Conservation (phyloP, 2,113 vertebrate genomes). For the Buteo buteo region DNA sequence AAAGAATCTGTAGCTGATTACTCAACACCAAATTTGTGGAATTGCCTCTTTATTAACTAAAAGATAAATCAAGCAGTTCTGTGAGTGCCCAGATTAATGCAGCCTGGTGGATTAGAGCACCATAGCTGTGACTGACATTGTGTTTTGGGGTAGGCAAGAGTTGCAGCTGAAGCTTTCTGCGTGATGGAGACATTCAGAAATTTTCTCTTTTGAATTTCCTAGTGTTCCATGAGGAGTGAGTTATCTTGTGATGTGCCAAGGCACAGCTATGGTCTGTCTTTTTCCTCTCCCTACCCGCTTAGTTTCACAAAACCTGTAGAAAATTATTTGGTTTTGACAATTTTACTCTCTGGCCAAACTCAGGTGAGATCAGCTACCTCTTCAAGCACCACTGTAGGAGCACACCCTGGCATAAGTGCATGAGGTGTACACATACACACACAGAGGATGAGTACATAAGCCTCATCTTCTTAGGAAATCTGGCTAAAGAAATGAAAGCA, state of each 20-base stretch:
- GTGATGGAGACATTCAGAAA: not conserved
- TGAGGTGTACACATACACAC: too few relatives aligned
- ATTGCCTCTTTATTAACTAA: not conserved
- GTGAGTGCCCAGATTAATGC: not conserved
- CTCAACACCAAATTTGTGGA: not conserved
- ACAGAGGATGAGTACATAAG: not conserved
- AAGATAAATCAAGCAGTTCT: not conserved
- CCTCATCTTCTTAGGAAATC: not conserved
- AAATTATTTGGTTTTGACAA: not conserved
- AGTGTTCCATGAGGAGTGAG: not conserved
- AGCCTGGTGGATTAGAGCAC: not conserved
- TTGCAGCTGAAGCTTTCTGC: not conserved
- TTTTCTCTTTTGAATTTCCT: not conserved
- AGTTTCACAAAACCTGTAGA: not conserved
- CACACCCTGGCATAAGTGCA: not conserved
- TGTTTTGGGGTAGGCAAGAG: not conserved
- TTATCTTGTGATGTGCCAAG: not conserved
- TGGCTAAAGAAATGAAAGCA: not conserved
- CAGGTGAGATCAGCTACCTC: not conserved
- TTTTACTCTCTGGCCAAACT: not conserved
- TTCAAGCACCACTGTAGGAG: not conserved
- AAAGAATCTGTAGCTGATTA: not conserved
- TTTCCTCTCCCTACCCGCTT: not conserved
- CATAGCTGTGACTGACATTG: not conserved
- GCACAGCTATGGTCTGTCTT: not conserved